These are phyloP conservation scores for Bubalus kerabau DNA, from an alignment of 2,113 vertebrate species.

Conservation along the genomic window DNA sequence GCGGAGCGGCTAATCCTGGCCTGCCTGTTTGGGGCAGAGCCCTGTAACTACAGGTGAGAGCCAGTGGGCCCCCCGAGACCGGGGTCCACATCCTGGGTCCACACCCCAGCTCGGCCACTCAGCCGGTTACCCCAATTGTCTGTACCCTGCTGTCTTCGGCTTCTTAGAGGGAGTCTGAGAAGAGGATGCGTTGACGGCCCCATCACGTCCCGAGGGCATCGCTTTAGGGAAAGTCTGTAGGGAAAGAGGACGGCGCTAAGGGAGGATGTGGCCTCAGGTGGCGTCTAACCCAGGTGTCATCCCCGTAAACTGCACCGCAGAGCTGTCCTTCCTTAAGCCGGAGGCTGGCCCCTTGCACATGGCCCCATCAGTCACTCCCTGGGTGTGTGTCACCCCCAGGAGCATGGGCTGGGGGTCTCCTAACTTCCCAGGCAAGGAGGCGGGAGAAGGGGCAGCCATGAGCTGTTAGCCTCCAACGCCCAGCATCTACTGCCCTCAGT, in stretches of 20 bases:
- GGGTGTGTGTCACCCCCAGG: no score
- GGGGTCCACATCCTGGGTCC: not conserved
- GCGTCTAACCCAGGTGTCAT: not conserved
- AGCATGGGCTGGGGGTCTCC: not conserved
- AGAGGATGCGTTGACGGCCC: rapidly evolving
- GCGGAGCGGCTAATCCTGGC: constrained; percentile 83
- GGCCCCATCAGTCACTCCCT: not conserved
- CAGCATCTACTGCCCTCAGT: not conserved
- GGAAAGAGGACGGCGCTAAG: not conserved
- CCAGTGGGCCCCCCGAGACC: rapidly evolving
- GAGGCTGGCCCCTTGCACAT: not conserved
- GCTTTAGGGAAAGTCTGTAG: not conserved
- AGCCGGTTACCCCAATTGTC: not conserved
- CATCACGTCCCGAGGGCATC: rapidly evolving
- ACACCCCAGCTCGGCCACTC: rapidly evolving
- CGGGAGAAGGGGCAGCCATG: not conserved
- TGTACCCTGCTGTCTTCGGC: rapidly evolving
- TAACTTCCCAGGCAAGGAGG: not conserved
- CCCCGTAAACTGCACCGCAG: rapidly evolving
- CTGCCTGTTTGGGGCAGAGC: constrained; percentile 80
- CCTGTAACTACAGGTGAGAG: constrained; percentile 83
- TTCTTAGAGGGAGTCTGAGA: not conserved
- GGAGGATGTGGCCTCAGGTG: not conserved
- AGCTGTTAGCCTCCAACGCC: not conserved
- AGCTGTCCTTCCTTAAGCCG: not conserved